Base-by-base conservation (phyloP, 2,113 vertebrate species). In the Sylvietta virens region DNA sequence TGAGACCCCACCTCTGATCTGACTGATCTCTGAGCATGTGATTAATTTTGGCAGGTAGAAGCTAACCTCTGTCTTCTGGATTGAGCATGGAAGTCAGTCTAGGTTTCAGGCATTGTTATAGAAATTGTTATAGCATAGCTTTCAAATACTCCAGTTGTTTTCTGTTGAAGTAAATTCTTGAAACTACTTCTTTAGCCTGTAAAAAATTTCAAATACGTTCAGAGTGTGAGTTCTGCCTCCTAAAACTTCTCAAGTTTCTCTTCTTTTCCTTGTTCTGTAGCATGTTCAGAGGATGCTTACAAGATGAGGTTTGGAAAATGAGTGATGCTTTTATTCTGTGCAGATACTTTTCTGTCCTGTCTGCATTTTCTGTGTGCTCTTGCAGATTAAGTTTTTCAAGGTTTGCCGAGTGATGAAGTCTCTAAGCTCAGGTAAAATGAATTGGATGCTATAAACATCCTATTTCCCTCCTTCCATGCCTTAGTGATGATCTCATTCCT, bases 401-500 rank as follows among this genome's bases (percentile, higher is more conserved):
- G 31, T 89, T 86, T 91, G 60, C 37, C 12, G 70, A 72, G 15
- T 61, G 53, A 22, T 44, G 51, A 60, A 87, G 42, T 73, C 51
- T 71, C 33, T 72, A 35, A 91, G 44, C 26, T 61, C 80, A 96
- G 82, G 92, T 94, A 70, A 50, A 92, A 80, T 64, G 7, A 53
- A 74, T 54, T 6, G 42, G 56, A 64, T 72, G 64, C 86, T 92
- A 48, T 94, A 71, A 91, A 92, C 83, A 79, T 95, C 57, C 77
- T 77, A 8, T 16, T 94, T 90, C 71, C 42, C 70, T 85, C 53
- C 66, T 92, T 81, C 84, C 57, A 31, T 90, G 71, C 69, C 39
- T 77, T 86, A 78, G 33, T 42, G 78, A 67, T 96, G 83, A 89
- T 77, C 39, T 94, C 58, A 78, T 94, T 94, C 53, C 51, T 70